These are phyloP conservation scores for Drosophila paranaensis DNA, from an alignment of 2,888 invertebrate genomes.

Conservation along the genomic window DNA sequence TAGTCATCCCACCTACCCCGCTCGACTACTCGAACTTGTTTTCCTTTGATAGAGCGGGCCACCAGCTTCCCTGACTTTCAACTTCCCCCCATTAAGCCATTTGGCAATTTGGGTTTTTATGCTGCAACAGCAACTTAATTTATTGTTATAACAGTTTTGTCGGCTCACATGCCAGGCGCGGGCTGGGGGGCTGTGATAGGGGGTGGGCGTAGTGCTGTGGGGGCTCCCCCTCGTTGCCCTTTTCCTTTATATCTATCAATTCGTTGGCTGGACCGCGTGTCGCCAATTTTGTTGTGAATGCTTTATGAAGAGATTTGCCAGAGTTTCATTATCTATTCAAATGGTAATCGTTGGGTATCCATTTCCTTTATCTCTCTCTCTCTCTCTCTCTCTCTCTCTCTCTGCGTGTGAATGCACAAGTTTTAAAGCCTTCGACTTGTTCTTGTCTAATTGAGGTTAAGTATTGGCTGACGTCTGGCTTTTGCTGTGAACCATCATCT, in stretches of 20 bases:
- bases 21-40: neutral
- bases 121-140: conserved; percentile 78
- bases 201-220: neutral
- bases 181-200: neutral
- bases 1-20: neutral
- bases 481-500: too few species aligned
- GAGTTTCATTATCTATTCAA: conserved; percentile 58
- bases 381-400: too few species aligned
- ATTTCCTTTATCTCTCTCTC: conserved; percentile 6
- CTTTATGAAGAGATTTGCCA: conserved; percentile 54
- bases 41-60: neutral
- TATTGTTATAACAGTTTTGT: conserved; percentile 73
- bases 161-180: conserved; percentile 39
- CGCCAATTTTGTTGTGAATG: conserved; percentile 55
- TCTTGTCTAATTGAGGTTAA: conserved; percentile 20
- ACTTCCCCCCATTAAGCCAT: conserved; percentile 44
- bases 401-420: conserved; percentile 8
- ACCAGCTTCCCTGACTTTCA: neutral
- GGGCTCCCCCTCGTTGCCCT: conserved; percentile 4
- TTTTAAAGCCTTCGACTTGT: conserved; percentile 17
- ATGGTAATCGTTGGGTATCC: conserved; percentile 20
- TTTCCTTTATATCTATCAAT: conserved; percentile 19
- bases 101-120: conserved; percentile 70
- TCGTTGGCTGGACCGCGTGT: conserved; percentile 40
- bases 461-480: neutral